These are phyloP conservation scores for Cnemophilus loriae DNA, from an alignment of 2,113 vertebrate species.

Conservation along the genomic window DNA sequence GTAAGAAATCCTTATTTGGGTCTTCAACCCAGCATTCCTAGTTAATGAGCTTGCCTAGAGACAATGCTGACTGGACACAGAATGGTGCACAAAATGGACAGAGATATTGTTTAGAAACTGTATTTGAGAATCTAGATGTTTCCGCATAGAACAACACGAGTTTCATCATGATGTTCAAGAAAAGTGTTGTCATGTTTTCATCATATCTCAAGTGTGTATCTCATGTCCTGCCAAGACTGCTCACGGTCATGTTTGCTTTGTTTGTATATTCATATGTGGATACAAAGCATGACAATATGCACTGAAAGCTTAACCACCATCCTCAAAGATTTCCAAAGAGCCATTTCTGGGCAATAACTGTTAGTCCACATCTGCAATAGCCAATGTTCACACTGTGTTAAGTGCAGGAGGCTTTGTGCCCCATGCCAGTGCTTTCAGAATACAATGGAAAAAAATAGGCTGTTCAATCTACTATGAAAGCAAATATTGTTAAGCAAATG, in stretches of 20 bases:
- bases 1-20: background rate
- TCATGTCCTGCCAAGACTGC: background rate
- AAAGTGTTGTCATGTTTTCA: background rate
- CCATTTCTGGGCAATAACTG: background rate
- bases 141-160: background rate
- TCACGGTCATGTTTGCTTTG: rapidly evolving
- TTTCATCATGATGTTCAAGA: background rate
- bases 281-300: background rate
- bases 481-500: background rate
- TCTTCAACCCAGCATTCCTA: background rate
- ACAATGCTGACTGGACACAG: background rate
- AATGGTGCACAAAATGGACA: background rate
- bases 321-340: background rate
- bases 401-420: background rate
- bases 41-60: background rate
- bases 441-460: background rate
- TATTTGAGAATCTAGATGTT: background rate
- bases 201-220: background rate
- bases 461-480: background rate
- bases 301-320: background rate
- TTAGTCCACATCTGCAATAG: background rate
- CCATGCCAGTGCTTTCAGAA: background rate
- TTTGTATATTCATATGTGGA: background rate
- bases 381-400: background rate
- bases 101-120: background rate